Percentiles rank a stretch among this genome's conserved stretches.
Evolutionary conservation across 2,113 vertebrate genomes (phyloP).

Genomic region (Regulus satrapa): DNA sequence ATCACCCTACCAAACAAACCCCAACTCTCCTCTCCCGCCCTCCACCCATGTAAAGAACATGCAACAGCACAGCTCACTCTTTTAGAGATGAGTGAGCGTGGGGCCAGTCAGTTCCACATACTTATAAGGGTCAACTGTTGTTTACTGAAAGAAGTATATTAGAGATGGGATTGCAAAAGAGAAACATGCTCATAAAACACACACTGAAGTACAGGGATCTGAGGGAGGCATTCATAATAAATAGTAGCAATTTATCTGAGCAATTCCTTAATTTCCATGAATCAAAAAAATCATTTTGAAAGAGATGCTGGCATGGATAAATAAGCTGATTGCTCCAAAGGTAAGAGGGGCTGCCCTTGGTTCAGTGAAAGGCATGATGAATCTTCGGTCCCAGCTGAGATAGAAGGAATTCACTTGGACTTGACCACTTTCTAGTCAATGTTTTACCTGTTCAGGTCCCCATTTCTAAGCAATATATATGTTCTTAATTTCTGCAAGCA

Average conservation of each 20-base stretch:
- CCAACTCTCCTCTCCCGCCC: neutral
- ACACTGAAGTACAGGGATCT: neutral
- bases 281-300: slow-evolving; percentile 7
- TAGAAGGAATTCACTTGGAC: neutral
- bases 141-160: slow-evolving; percentile 15
- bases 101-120: neutral
- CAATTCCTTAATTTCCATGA: neutral
- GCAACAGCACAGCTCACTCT: neutral
- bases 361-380: neutral
- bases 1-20: neutral
- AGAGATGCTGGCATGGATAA: neutral
- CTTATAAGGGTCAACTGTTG: neutral
- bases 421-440: neutral
- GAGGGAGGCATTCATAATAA: neutral
- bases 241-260: neutral
- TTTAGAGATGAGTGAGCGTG: neutral
- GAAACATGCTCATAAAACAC: neutral
- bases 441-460: neutral
- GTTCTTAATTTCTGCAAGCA: neutral
- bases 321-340: neutral
- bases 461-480: neutral
- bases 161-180: slow-evolving; percentile 10
- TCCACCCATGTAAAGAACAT: neutral
- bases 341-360: neutral
- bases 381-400: neutral